Conservation (phyloP, 2,888 invertebrate species). For the Ecdyonurus torrentis region DNA sequence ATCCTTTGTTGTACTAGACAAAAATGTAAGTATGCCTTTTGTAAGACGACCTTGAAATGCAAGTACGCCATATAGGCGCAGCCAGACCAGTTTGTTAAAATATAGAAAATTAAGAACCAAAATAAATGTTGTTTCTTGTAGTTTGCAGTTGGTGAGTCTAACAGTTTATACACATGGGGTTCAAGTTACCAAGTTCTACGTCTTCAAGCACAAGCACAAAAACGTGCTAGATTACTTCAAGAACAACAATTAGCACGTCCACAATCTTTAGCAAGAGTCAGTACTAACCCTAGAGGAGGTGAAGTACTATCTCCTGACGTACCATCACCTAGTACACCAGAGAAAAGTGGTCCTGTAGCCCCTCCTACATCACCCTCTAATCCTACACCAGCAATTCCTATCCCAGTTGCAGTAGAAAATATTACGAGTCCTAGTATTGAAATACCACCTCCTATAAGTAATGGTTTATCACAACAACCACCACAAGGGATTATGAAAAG, state of each 20-base stretch:
- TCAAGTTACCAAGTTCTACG: slow-evolving; percentile 57
- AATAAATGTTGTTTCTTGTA: slow-evolving; percentile 26
- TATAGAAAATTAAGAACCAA: no score
- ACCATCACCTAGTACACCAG: background rate
- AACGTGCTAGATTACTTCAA: slow-evolving; percentile 35
- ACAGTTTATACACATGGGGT: slow-evolving; percentile 57
- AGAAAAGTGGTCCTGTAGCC: background rate
- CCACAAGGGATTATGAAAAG: background rate
- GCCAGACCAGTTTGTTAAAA: no score
- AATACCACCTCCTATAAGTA: background rate
- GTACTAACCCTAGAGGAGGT: background rate
- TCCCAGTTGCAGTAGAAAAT: background rate
- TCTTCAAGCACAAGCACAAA: slow-evolving; percentile 43
- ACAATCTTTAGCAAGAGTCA: background rate
- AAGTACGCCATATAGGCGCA: no score
- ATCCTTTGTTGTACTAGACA: no score
- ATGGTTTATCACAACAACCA: background rate
- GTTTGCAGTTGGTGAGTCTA: slow-evolving; percentile 47
- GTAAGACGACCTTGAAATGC: no score
- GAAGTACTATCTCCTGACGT: background rate
- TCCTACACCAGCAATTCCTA: background rate
- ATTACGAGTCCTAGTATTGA: background rate
- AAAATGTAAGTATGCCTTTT: no score
- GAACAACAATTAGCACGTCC: slow-evolving; percentile 21
- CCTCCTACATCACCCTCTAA: background rate